Percentiles rank a stretch among this genome's conserved stretches.
phyloP scores from a whole-genome alignment of 2,888 invertebrate genomes.

The Lamproptera curius region DNA sequence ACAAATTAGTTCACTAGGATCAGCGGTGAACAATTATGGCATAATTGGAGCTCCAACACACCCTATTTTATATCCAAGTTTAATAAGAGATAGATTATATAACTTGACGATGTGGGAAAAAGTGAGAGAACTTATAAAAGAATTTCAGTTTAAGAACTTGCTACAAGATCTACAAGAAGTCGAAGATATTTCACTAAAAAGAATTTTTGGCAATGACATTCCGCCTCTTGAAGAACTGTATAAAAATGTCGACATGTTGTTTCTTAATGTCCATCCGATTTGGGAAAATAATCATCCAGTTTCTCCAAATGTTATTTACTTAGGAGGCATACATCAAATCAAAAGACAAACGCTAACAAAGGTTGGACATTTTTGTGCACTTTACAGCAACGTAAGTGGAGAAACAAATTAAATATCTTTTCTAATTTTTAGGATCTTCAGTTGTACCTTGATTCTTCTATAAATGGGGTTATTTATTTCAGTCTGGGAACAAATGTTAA shows the following conservation, averaged over 20 bases:
- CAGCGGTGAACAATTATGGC: slow-evolving; percentile 27
- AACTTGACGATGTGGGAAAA: slow-evolving; percentile 15
- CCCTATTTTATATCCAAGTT: slow-evolving; percentile 33
- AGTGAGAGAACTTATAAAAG: neutral
- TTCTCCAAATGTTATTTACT: slow-evolving; percentile 44
- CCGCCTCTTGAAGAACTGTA: slow-evolving; percentile 29
- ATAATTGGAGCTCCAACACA: slow-evolving; percentile 31
- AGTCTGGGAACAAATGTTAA: slow-evolving; percentile 34
- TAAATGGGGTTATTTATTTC: slow-evolving; percentile 52
- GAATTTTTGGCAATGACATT: slow-evolving; percentile 27
- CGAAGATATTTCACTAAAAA: slow-evolving; percentile 27
- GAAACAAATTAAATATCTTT: no score
- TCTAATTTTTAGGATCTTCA: slow-evolving; percentile 43
- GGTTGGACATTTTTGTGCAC: no score
- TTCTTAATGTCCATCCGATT: slow-evolving; percentile 45
- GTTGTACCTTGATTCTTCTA: slow-evolving; percentile 44
- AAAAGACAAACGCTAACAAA: slow-evolving; percentile 39
- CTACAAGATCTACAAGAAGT: neutral
- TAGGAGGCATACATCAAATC: slow-evolving; percentile 47
- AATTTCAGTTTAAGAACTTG: neutral
- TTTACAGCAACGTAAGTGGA: no score
- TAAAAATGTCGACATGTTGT: slow-evolving; percentile 41
- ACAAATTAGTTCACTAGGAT: slow-evolving; percentile 39
- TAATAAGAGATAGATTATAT: slow-evolving; percentile 14
- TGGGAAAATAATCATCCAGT: slow-evolving; percentile 40